These are phyloP conservation scores for Chaetoderma sp. DNA, from an alignment of 2,888 invertebrate species.

Conservation along the genomic window DNA sequence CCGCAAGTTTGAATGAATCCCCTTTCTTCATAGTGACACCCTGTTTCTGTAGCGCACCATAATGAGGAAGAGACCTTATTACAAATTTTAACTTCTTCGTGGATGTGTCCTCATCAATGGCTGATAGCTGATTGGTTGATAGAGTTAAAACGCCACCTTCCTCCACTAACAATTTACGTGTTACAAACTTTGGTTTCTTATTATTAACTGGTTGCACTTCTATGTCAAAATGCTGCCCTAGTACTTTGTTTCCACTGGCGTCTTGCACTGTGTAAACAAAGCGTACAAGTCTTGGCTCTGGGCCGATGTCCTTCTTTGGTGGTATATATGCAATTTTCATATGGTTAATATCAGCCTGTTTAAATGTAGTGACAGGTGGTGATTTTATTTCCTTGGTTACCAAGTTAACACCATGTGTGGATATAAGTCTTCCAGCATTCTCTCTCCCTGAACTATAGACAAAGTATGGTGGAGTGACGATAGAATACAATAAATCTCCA, in stretches of 20 bases:
- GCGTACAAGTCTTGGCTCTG: constrained; percentile 54
- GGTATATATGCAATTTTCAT: constrained; percentile 68
- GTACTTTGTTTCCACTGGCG: constrained; percentile 57
- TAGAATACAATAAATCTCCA: constrained; percentile 57
- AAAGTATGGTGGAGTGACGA: constrained; percentile 65
- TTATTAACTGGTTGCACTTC: constrained; percentile 67
- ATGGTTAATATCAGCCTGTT: constrained; percentile 66
- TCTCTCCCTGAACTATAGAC: constrained; percentile 59
- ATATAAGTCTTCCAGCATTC: constrained; percentile 65
- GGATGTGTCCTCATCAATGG: constrained; percentile 65
- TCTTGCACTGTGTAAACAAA: constrained; percentile 65
- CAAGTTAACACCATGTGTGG: constrained; percentile 55
- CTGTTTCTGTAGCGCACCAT: constrained; percentile 63
- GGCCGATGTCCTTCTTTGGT: constrained; percentile 64
- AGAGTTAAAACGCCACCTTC: constrained; percentile 65
- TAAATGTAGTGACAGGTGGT: constrained; percentile 57
- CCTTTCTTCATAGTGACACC: constrained; percentile 56
- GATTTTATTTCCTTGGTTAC: constrained; percentile 48
- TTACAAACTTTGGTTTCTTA: constrained; percentile 56
- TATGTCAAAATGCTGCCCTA: constrained; percentile 62
- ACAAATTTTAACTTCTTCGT: constrained; percentile 57
- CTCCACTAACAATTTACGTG: constrained; percentile 58
- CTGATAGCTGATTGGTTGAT: constrained; percentile 62
- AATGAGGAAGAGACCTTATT: constrained; percentile 57
- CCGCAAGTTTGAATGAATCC: constrained; percentile 58